Evolutionary conservation across 37 sponge, comb jelly and placozoan genomes (phyloP).

Genomic region (Petrosia ficiformis): DNA sequence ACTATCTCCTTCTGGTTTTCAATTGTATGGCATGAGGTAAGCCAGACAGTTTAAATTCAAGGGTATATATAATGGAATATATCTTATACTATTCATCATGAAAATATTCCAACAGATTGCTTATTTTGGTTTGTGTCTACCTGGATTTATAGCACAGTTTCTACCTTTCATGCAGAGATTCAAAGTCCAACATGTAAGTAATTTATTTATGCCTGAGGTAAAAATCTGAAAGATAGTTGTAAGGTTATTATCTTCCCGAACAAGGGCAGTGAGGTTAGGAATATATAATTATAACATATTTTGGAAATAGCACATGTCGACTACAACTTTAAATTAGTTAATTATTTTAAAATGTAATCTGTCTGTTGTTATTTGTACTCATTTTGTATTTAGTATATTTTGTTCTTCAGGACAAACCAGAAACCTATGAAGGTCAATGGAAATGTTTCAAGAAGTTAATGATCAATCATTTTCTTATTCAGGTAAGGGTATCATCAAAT

Average conservation of each 20-base stretch:
- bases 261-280: no score
- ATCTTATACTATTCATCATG: neutral
- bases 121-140: constrained; percentile 83
- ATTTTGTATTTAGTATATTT: neutral
- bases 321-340: no score
- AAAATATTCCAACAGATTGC: constrained; percentile 34
- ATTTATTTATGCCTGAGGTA: neutral
- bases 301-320: no score
- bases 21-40: constrained; percentile 76
- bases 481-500: constrained; percentile 42
- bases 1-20: constrained; percentile 69
- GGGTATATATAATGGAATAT: neutral
- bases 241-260: no score
- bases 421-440: constrained; percentile 78
- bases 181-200: constrained; percentile 76
- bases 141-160: constrained; percentile 81
- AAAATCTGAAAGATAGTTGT: no score
- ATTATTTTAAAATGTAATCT: no score
- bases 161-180: constrained; percentile 70
- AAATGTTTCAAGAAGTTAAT: constrained; percentile 76
- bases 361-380: no score
- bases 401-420: constrained; percentile 65
- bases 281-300: no score
- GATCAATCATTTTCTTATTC: constrained; percentile 78
- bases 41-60: neutral